Conservation (phyloP, 2,797 vertebrate species). For the Sebastes wilsoni region DNA sequence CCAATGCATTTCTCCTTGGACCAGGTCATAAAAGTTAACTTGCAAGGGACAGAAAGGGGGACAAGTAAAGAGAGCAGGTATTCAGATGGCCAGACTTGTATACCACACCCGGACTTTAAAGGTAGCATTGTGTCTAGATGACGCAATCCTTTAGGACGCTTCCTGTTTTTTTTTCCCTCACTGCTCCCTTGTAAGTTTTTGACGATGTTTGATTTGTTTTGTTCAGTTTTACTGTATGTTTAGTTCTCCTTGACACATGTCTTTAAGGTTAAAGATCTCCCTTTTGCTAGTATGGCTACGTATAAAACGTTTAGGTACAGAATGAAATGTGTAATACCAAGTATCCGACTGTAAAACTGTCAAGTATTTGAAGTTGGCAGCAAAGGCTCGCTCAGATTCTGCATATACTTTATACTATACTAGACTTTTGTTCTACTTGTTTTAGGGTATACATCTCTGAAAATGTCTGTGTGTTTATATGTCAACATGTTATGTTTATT, state of each 20-base stretch:
- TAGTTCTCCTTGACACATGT: background rate
- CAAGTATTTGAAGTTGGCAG: background rate
- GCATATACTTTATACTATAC: background rate
- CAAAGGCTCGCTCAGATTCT: background rate
- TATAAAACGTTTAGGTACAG: background rate
- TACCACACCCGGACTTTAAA: slow-evolving; percentile 58
- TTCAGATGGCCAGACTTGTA: slow-evolving; percentile 29
- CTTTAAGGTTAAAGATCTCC: background rate
- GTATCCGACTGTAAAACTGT: background rate
- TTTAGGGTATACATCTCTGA: background rate
- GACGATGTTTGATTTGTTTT: slow-evolving; percentile 10
- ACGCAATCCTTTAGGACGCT: slow-evolving; percentile 1
- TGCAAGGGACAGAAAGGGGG: slow-evolving; percentile 35
- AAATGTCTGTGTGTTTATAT: background rate
- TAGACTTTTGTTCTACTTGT: background rate
- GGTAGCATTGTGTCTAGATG: slow-evolving; percentile 29
- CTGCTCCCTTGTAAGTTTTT: slow-evolving; percentile 13
- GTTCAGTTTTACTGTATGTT: background rate
- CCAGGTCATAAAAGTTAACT: slow-evolving; percentile 45
- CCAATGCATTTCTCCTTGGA: slow-evolving; percentile 29
- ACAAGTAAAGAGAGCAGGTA: slow-evolving; percentile 47
- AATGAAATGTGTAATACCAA: background rate
- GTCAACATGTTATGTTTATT: background rate
- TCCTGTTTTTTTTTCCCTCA: slow-evolving; percentile 7
- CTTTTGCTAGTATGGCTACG: background rate